Evolutionary conservation across 2,888 invertebrate species (phyloP).

Genomic region (Agrochola litura): DNA sequence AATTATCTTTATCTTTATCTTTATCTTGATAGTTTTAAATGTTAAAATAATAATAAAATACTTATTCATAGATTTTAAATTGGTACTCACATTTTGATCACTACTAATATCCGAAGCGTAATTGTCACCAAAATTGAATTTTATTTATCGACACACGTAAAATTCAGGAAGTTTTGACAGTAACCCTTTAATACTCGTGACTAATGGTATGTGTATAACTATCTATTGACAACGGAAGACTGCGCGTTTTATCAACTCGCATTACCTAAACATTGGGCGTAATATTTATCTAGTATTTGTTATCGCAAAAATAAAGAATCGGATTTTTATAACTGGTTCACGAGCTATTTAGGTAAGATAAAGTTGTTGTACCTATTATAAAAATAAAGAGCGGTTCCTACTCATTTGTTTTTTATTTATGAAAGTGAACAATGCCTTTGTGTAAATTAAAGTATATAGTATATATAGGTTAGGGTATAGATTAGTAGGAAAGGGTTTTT

Average conservation of each 20-base stretch:
- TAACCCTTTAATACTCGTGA: background rate
- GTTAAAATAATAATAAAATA: background rate
- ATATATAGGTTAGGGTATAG: too few relatives aligned
- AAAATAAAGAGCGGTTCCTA: background rate
- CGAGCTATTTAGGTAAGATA: conserved; percentile 27
- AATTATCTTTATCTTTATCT: too few relatives aligned
- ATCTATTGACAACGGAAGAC: conserved; percentile 2
- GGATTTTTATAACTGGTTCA: conserved; percentile 31
- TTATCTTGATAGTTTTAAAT: background rate
- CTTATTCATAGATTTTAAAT: background rate
- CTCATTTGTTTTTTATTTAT: background rate
- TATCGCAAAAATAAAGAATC: conserved; percentile 29
- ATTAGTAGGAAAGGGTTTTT: too few relatives aligned
- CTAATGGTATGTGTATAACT: background rate
- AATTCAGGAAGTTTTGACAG: background rate
- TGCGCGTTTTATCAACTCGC: conserved; percentile 33
- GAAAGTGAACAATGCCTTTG: background rate
- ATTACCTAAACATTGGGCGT: conserved; percentile 10
- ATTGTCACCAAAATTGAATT: background rate
- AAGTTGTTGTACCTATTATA: background rate
- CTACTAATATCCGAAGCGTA: background rate
- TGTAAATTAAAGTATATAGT: background rate
- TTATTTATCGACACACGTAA: too few relatives aligned
- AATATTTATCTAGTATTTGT: conserved; percentile 4
- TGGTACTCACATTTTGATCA: conserved; percentile 31